phyloP scores from a whole-genome alignment of 2,797 vertebrate genomes.

The Rhyacichthys aspro region DNA sequence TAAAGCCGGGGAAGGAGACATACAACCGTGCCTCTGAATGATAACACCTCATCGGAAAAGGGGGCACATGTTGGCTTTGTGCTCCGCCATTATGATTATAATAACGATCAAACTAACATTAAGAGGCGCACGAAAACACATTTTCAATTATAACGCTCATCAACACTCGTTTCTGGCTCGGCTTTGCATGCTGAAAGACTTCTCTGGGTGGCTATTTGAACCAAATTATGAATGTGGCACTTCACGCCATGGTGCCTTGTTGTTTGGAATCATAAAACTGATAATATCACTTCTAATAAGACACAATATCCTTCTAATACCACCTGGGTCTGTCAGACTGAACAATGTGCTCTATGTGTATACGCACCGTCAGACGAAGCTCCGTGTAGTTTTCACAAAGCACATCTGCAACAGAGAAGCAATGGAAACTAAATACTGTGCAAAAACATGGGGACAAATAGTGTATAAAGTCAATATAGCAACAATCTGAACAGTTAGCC shows the following conservation, averaged over 20 bases:
- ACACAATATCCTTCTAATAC: constrained; percentile 9
- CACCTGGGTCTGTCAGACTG: constrained; percentile 14
- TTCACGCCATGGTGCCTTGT: constrained; percentile 24
- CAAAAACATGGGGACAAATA: not conserved
- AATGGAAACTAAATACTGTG: not conserved
- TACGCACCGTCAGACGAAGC: constrained; percentile 54
- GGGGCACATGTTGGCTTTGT: constrained; percentile 53
- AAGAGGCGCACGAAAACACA: constrained; percentile 7
- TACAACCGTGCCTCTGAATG: constrained; percentile 66
- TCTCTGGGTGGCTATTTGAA: constrained; percentile 24
- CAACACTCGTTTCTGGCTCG: constrained; percentile 15
- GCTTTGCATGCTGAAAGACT: constrained; percentile 2
- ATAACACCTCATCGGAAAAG: constrained; percentile 60
- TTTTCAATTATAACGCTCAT: constrained; percentile 42
- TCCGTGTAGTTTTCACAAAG: constrained; percentile 25
- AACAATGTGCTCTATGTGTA: not conserved
- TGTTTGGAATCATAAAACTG: constrained; percentile 15
- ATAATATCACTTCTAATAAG: constrained; percentile 26
- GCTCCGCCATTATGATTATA: constrained; percentile 49
- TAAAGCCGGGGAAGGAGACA: constrained; percentile 63
- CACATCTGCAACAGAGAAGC: constrained; percentile 39
- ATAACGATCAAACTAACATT: constrained; percentile 32
- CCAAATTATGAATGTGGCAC: constrained; percentile 3
- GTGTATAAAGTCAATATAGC: not conserved
- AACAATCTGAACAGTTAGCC: not conserved